These are phyloP conservation scores for Eledona agricola DNA, from an alignment of 2,888 invertebrate genomes.

Conservation along the genomic window DNA sequence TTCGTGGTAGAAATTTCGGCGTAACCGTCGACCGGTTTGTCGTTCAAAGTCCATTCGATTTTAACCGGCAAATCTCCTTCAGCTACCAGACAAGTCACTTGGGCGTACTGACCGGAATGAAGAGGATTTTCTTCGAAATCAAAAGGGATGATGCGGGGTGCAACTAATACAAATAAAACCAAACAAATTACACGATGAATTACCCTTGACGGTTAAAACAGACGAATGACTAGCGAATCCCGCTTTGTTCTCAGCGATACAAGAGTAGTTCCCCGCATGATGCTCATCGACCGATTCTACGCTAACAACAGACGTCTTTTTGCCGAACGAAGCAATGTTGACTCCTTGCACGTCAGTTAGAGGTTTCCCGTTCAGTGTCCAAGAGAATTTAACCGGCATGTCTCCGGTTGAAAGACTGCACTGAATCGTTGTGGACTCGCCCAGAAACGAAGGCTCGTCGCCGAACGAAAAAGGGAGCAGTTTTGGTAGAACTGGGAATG, in stretches of 20 bases:
- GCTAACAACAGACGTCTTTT: conserved; percentile 68
- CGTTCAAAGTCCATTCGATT: conserved; percentile 79
- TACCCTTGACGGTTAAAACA: conserved; percentile 62
- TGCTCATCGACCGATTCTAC: conserved; percentile 65
- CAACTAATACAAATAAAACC: conserved; percentile 70
- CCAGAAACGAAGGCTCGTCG: conserved; percentile 62
- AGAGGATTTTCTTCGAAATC: conserved; percentile 78
- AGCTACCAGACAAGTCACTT: conserved; percentile 70
- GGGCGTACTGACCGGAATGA: conserved; percentile 56
- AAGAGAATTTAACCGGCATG: conserved; percentile 76
- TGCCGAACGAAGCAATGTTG: conserved; percentile 69
- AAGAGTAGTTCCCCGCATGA: conserved; percentile 67
- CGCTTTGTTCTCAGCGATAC: conserved; percentile 65
- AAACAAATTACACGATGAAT: conserved; percentile 21
- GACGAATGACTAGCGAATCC: conserved; percentile 64
- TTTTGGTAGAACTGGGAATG: conserved; percentile 66
- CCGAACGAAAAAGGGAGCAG: conserved; percentile 70
- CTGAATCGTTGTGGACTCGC: conserved; percentile 64
- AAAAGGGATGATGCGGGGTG: conserved; percentile 81
- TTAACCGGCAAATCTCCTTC: conserved; percentile 80
- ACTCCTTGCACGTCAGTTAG: conserved; percentile 64
- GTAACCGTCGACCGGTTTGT: conserved; percentile 67
- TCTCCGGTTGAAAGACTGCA: conserved; percentile 76
- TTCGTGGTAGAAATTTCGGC: conserved; percentile 67
- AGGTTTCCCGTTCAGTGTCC: conserved; percentile 73